A percentile compares a stretch with the other conserved stretches of the same genome.
phyloP scores from a whole-genome alignment of 1,140 invertebrate species.

The Plodia interpunctella region DNA sequence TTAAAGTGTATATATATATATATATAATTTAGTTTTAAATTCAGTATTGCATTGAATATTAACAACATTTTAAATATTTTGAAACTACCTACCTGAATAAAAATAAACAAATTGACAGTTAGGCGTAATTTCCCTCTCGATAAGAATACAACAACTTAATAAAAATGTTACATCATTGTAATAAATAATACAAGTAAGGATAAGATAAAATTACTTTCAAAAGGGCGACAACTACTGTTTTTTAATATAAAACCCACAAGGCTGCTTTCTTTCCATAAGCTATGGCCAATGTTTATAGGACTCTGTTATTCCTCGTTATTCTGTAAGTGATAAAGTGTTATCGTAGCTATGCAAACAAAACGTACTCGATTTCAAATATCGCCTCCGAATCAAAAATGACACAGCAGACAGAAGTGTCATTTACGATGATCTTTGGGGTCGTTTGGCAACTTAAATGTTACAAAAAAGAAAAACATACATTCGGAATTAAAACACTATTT shows the following conservation, averaged over 20 bases:
- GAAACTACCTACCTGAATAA: too few species aligned
- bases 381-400: too few species aligned
- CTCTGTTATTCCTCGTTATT: background rate
- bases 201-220: background rate
- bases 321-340: slow-evolving; percentile 5
- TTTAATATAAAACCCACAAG: background rate
- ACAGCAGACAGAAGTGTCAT: too few species aligned
- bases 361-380: background rate
- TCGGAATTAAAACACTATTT: too few species aligned
- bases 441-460: too few species aligned
- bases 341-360: slow-evolving; percentile 2
- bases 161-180: background rate
- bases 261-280: background rate
- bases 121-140: background rate
- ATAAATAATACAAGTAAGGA: background rate
- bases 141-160: background rate
- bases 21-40: too few species aligned
- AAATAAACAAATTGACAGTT: too few species aligned
- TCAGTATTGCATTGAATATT: too few species aligned
- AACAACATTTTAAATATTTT: too few species aligned
- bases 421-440: too few species aligned
- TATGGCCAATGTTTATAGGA: background rate
- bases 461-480: too few species aligned
- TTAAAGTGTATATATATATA: too few species aligned
- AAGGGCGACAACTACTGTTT: background rate